A percentile compares a stretch with the other conserved stretches of the same genome.
These are phyloP conservation scores for Betta splendens DNA, from an alignment of 2,797 vertebrate species.

Conservation along the genomic window DNA sequence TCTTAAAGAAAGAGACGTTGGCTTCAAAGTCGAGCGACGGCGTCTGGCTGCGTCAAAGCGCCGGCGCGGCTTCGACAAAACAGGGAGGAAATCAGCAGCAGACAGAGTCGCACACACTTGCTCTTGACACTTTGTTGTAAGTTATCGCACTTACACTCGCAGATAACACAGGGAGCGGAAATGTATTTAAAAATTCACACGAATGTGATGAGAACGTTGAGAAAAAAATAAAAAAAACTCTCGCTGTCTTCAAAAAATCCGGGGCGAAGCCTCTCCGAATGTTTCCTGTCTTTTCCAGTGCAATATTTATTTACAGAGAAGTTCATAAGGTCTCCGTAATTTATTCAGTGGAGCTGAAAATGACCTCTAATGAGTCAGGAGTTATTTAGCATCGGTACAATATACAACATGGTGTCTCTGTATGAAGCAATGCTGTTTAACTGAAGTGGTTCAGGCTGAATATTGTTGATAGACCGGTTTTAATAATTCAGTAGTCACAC, in stretches of 20 bases:
- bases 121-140: conserved; percentile 50
- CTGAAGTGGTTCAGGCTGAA: conserved; percentile 15
- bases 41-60: conserved; percentile 54
- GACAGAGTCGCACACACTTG: conserved; percentile 46
- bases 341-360: conserved; percentile 4
- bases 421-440: conserved; percentile 5
- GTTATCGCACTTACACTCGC: conserved; percentile 33
- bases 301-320: conserved; percentile 16
- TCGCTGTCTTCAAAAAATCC: conserved; percentile 10
- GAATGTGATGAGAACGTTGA: conserved; percentile 1
- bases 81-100: conserved; percentile 10
- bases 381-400: not conserved
- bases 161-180: conserved; percentile 22
- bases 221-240: conserved; percentile 5
- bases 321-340: conserved; percentile 21
- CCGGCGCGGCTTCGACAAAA: conserved; percentile 32
- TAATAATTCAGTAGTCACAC: conserved; percentile 51
- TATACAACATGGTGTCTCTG: not conserved
- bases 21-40: conserved; percentile 49
- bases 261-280: conserved; percentile 2
- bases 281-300: conserved; percentile 10
- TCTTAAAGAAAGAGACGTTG: conserved; percentile 39
- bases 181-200: conserved; percentile 39
- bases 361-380: conserved; percentile 11
- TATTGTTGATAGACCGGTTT: conserved; percentile 39